These are phyloP conservation scores for Conops quadrifasciatus DNA, from an alignment of 2,888 invertebrate species.

Conservation along the genomic window DNA sequence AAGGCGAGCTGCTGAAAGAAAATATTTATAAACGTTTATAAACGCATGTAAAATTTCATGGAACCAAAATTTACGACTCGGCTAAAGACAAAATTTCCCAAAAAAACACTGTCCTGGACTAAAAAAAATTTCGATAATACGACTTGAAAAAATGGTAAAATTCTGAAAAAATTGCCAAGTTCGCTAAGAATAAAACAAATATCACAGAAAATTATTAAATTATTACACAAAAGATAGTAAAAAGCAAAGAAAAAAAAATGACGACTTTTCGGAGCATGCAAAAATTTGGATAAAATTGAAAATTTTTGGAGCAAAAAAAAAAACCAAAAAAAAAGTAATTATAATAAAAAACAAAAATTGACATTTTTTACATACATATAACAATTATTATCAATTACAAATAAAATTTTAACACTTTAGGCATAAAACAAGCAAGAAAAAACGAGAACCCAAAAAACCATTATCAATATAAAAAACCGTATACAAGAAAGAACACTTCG, in stretches of 20 bases:
- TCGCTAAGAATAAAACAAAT: no score
- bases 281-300: conserved; percentile 14
- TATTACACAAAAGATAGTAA: conserved; percentile 11
- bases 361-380: conserved; percentile 13
- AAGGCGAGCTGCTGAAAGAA: neutral
- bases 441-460: conserved; percentile 19
- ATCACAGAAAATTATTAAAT: conserved; percentile 2
- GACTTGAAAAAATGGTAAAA: neutral
- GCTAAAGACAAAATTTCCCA: conserved; percentile 30
- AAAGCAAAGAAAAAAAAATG: neutral
- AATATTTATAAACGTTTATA: neutral
- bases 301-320: conserved; percentile 31
- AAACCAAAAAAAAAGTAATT: conserved; percentile 16
- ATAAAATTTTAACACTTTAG: conserved; percentile 32
- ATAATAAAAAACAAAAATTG: conserved; percentile 16
- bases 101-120: conserved; percentile 28
- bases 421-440: neutral
- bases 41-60: neutral
- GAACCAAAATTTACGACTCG: conserved; percentile 16
- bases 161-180: no score
- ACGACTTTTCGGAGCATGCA: conserved; percentile 9
- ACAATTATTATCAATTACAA: conserved; percentile 20
- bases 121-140: conserved; percentile 21
- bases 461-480: conserved; percentile 26
- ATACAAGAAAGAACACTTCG: conserved; percentile 18